Evolutionary conservation across 2,797 vertebrate genomes (phyloP).

Genomic region (Molossus molossus): DNA sequence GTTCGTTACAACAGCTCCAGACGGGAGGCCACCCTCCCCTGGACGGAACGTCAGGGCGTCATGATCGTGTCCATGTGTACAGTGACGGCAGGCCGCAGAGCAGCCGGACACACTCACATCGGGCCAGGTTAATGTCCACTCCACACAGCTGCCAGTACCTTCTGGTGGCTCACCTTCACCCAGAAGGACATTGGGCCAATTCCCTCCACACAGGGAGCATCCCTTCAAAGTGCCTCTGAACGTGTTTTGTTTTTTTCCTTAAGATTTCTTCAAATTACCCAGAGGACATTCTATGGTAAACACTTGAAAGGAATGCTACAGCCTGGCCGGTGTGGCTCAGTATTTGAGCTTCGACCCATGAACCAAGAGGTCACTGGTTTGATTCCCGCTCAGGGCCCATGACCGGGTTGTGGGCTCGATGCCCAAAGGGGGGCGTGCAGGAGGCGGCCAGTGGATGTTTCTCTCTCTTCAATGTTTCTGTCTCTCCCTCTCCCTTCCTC

Average conservation of each 20-base stretch:
- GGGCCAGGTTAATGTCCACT: background rate
- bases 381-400: no score
- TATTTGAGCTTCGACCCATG: no score
- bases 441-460: no score
- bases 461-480: no score
- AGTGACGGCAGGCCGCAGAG: background rate
- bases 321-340: no score
- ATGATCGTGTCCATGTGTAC: background rate
- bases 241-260: background rate
- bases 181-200: slow-evolving; percentile 77
- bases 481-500: no score
- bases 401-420: no score
- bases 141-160: background rate
- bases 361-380: no score
- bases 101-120: background rate
- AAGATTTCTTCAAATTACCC: slow-evolving; percentile 38
- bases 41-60: background rate
- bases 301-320: slow-evolving; percentile 51
- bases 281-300: slow-evolving; percentile 58
- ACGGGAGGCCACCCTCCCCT: background rate
- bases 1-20: background rate
- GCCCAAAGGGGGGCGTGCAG: no score
- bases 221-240: slow-evolving; percentile 76
- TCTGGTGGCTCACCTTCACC: slow-evolving; percentile 68
- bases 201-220: slow-evolving; percentile 76